Evolutionary conservation across 2,888 invertebrate species (phyloP).

Genomic region (Ischnura elegans): DNA sequence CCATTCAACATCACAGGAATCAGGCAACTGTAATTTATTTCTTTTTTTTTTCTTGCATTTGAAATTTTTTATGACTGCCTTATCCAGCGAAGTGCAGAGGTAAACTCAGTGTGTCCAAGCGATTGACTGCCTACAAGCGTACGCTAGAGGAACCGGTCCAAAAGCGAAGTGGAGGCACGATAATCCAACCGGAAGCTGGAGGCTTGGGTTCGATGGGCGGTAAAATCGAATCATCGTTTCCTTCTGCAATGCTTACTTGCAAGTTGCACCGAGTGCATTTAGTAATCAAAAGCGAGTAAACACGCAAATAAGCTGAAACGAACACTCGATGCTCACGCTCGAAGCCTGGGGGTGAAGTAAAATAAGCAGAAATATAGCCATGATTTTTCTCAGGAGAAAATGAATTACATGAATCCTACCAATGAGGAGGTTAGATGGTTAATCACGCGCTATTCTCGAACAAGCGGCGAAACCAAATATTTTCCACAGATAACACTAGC

Average conservation of each 20-base stretch:
- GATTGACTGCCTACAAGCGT: neutral
- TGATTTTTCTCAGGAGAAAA: no score
- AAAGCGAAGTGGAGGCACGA: neutral
- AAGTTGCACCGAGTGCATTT: neutral
- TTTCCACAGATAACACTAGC: no score
- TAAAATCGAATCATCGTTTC: neutral
- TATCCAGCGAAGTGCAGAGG: neutral
- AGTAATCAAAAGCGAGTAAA: neutral
- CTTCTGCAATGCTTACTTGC: neutral
- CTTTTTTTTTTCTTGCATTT: neutral
- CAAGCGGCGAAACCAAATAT: no score
- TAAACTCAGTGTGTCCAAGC: neutral
- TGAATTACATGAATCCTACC: no score
- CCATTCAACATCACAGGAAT: no score
- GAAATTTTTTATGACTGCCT: neutral
- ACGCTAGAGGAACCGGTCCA: neutral
- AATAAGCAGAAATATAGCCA: neutral
- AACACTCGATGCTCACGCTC: neutral
- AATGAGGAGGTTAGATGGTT: no score
- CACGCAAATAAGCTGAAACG: neutral
- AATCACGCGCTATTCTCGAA: no score
- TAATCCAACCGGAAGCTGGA: neutral
- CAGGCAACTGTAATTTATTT: no score
- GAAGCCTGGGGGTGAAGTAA: neutral
- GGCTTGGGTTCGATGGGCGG: neutral